phyloP scores from a whole-genome alignment of 2,113 vertebrate genomes.

The Ovibos moschatus region DNA sequence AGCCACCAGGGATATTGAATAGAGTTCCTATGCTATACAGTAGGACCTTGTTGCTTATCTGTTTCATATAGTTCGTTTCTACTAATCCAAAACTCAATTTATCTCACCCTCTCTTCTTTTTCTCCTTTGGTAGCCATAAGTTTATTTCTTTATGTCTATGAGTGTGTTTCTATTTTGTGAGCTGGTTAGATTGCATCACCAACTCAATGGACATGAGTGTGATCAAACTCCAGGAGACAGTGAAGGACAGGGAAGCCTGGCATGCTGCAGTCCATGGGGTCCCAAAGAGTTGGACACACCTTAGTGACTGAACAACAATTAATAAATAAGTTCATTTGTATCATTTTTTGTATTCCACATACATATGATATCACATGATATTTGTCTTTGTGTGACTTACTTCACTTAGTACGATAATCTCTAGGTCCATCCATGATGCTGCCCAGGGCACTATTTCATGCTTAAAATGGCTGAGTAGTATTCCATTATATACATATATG shows the following conservation, averaged over 20 bases:
- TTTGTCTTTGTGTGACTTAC: neutral
- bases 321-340: neutral
- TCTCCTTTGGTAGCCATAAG: neutral
- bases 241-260: neutral
- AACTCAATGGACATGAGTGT: neutral
- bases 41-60: neutral
- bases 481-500: neutral
- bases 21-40: neutral
- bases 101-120: neutral
- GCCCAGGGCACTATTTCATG: neutral
- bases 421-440: neutral
- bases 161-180: neutral
- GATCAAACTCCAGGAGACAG: neutral
- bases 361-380: neutral
- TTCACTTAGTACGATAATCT: neutral
- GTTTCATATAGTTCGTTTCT: neutral
- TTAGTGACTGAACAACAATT: rapidly evolving
- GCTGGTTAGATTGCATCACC: neutral
- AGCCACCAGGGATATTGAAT: neutral
- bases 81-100: neutral
- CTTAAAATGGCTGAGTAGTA: neutral
- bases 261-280: neutral
- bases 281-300: neutral
- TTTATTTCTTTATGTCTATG: neutral
- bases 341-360: neutral